A percentile compares a stretch with the other conserved stretches of the same genome.
phyloP scores from a whole-genome alignment of 2,113 vertebrate genomes.

The Forbesichthys agassizii region DNA sequence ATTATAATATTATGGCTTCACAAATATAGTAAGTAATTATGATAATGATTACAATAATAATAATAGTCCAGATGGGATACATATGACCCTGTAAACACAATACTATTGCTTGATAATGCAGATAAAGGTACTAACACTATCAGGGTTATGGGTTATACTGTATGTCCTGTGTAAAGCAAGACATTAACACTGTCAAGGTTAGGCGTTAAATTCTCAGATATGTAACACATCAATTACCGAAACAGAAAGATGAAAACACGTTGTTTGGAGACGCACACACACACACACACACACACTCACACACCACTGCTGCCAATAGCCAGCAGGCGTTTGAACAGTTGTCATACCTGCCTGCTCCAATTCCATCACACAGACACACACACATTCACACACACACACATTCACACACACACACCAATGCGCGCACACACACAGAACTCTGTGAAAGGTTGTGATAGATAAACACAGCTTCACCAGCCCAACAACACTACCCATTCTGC shows the following conservation, averaged over 20 bases:
- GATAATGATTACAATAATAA: too few relatives aligned
- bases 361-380: slow-evolving; percentile 34
- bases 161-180: too few relatives aligned
- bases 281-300: slow-evolving; percentile 11
- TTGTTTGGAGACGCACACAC: slow-evolving; percentile 25
- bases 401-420: neutral
- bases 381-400: slow-evolving; percentile 9
- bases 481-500: slow-evolving; percentile 50
- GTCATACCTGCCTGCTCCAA: slow-evolving; percentile 62
- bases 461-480: slow-evolving; percentile 38
- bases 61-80: too few relatives aligned
- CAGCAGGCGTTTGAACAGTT: slow-evolving; percentile 60
- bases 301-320: slow-evolving; percentile 24
- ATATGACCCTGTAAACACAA: too few relatives aligned
- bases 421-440: slow-evolving; percentile 7
- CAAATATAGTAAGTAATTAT: too few relatives aligned
- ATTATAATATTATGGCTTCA: too few relatives aligned
- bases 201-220: too few relatives aligned
- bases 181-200: too few relatives aligned
- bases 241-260: slow-evolving; percentile 42
- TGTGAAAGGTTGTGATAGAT: slow-evolving; percentile 47
- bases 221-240: slow-evolving; percentile 15
- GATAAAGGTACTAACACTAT: too few relatives aligned
- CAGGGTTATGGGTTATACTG: too few relatives aligned
- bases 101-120: too few relatives aligned